Base-by-base conservation (phyloP, 2,888 invertebrate species). In the Ectemnius lituratus region DNA sequence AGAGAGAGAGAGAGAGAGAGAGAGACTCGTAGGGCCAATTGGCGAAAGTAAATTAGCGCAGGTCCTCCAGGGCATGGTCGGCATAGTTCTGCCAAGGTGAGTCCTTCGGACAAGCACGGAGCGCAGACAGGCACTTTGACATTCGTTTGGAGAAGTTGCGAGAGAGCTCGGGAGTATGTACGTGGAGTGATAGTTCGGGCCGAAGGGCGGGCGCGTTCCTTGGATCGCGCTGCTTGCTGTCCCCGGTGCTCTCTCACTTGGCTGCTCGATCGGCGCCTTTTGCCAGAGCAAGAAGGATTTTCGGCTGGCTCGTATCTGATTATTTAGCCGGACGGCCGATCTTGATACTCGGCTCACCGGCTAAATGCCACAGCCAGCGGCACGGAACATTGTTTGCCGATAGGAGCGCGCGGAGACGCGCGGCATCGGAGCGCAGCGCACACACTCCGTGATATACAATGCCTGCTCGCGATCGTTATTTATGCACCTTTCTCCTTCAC, bases 311-410 rank as follows among this genome's bases (percentile, higher is more conserved):
- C 75, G 70, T 83, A 83, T 85, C 84, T 80, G 84, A 83, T 85
- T 83, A 84, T 85, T 86, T 79, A 81, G 72, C 81, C 67, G 73
- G 84, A 83, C 80, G 79, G 74, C 16, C 80, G 80, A 85, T 86
- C 85, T 86, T 83, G 85, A 85, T 86, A 85, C 75, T 67, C 79
- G 64, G 61, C 65, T 73, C 76, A 68, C 67, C 77, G 79, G 76
- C 79, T 83, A 84, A 84, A 85, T 81, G 84, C 80, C 80, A 70
- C 65, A 76, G 37, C 8, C 37, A 37, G 69, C 66, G 78, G 81
- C 82, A 85, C 76, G 80, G 84, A 82, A 84, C 82, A 83, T 84
- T 80, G 84, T 82, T 81, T 74, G 61, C 82, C 80, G 79, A 82
- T 78, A 78, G 76, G 69, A 62, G 23, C 63, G 61, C 37, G 37